Base-by-base conservation (phyloP, 2,888 invertebrate genomes). In the Laspeyria flexula region DNA sequence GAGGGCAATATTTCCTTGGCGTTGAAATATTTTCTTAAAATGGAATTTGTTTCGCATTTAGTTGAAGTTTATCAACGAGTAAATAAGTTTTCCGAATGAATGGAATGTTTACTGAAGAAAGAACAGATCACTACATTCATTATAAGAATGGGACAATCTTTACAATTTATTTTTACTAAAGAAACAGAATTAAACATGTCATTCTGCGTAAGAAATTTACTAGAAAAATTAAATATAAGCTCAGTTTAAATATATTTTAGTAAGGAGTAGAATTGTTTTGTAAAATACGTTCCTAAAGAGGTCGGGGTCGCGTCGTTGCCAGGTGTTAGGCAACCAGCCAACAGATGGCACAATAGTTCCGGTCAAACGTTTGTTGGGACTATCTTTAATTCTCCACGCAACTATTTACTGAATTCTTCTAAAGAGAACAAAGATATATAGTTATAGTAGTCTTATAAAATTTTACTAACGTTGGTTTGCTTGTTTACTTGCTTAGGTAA, bases 291-390 rank as follows among this genome's bases (percentile, higher is more conserved):
- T 58, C 43, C 47, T 47, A 79, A 79, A 71, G 72, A 72, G 75
- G 71, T 72, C 75, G 75, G 65, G 79, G 79, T 75, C 75, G 70
- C 60, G 54, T 52, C 58, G 62, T 62, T 54, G 62, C 71, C 77
- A 79, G 80, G 79, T 79, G 81, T 79, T 85, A 82, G 90, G 90
- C 90, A 79, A 58, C 50, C 55, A 55, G 88, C 90, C 90, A 90
- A 85, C 86, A 88, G 85, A 88, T 86, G 88, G 78, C 71, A 76
- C 77, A 78, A 79, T 77, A 73, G 75, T 79, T 77, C 72, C 72
- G 72, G 68, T 67, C 65, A 39, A 58, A 63, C 47, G 56, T 59
- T 54, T 52, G 51, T 45, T 39, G 42, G 49, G 40, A 47, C 60
- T 51, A 58, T 62, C 53, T 68, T 25, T 60, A 56, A 63, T 56